Evolutionary conservation across 2,888 invertebrate species (phyloP).

Genomic region (Drosophila recens): DNA sequence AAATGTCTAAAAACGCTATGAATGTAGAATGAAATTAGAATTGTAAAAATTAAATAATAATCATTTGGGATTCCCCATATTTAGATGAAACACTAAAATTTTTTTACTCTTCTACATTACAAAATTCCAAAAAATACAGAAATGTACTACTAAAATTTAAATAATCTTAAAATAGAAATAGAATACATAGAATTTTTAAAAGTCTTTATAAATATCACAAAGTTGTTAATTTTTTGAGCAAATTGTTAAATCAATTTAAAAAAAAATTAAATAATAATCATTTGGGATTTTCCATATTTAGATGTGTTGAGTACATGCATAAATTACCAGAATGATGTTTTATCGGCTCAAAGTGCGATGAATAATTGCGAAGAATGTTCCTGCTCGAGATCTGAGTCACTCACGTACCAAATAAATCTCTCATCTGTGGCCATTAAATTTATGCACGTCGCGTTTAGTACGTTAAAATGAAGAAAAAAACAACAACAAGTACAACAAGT

Average conservation of each 20-base stretch:
- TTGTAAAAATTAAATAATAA: too few relatives aligned
- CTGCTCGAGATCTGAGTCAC: constrained; percentile 55
- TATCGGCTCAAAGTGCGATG: constrained; percentile 27
- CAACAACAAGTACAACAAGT: not conserved
- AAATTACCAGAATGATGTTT: constrained; percentile 32
- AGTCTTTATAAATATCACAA: too few relatives aligned
- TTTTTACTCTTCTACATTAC: too few relatives aligned
- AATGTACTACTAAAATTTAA: too few relatives aligned
- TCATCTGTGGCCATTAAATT: constrained; percentile 64
- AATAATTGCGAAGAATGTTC: constrained; percentile 31
- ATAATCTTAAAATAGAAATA: too few relatives aligned
- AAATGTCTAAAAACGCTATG: too few relatives aligned
- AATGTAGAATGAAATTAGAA: too few relatives aligned
- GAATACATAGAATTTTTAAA: too few relatives aligned
- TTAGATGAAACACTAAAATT: too few relatives aligned
- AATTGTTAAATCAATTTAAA: not conserved
- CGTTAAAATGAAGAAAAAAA: constrained; percentile 51
- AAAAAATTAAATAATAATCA: not conserved
- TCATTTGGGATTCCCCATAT: too few relatives aligned
- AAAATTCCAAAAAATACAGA: too few relatives aligned
- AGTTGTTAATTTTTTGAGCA: too few relatives aligned
- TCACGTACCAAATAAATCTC: constrained; percentile 55
- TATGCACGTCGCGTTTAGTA: constrained; percentile 69
- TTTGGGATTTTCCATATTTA: constrained; percentile 12
- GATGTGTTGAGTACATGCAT: not conserved